These are phyloP conservation scores for Oreortyx pictus DNA, from an alignment of 2,797 vertebrate species.

Conservation along the genomic window DNA sequence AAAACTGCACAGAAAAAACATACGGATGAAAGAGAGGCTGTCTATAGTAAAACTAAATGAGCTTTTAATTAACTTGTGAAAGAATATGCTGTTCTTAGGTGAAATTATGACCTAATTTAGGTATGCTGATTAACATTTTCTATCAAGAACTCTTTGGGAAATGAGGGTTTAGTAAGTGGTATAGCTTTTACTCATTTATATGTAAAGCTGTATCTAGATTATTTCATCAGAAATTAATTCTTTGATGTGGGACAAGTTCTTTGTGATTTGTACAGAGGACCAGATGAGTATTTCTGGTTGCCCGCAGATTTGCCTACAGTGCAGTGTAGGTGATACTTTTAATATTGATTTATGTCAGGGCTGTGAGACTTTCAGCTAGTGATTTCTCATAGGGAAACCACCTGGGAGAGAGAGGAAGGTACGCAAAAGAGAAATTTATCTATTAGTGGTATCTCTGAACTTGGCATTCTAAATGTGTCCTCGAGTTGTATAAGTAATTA, in stretches of 20 bases:
- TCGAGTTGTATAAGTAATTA: conserved; percentile 51
- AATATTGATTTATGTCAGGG: not conserved
- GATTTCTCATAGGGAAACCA: conserved; percentile 13
- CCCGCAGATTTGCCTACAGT: not conserved
- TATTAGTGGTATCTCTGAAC: conserved; percentile 4
- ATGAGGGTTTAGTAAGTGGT: not conserved
- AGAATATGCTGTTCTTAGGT: not conserved
- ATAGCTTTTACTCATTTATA: not conserved
- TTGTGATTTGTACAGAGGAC: not conserved
- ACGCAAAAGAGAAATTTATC: not conserved
- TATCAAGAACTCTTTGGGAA: not conserved
- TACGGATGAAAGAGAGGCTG: not conserved
- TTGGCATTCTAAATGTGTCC: conserved; percentile 27
- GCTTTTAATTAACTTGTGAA: not conserved
- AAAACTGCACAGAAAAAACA: not conserved
- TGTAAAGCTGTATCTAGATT: not conserved
- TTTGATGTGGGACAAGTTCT: not conserved
- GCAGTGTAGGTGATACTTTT: not conserved
- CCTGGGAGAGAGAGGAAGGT: not conserved
- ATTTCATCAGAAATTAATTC: not conserved
- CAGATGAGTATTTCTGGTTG: not conserved
- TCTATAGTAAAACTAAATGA: not conserved
- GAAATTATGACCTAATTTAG: not conserved
- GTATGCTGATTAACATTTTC: not conserved
- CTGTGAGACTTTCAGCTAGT: not conserved